These are phyloP conservation scores for Lucifuga dentata DNA, from an alignment of 2,113 vertebrate species.

Conservation along the genomic window DNA sequence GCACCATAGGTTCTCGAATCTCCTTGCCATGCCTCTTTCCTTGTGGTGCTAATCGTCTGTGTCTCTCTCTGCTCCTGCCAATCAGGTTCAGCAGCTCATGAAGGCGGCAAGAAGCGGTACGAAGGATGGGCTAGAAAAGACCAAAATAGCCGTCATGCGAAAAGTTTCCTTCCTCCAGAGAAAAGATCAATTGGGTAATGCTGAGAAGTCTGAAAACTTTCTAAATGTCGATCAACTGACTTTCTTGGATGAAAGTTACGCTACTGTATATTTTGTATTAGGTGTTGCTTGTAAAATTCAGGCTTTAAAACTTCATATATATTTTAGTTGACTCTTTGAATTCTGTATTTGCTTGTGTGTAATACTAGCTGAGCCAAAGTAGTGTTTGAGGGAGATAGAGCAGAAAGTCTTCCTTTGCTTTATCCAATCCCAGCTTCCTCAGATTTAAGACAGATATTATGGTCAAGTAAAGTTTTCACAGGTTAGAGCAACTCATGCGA, in stretches of 20 bases:
- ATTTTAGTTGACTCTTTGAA: conserved; percentile 41
- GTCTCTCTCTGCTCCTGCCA: conserved; percentile 30
- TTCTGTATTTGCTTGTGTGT: conserved; percentile 37
- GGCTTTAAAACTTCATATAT: conserved; percentile 22
- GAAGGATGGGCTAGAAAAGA: conserved; percentile 95
- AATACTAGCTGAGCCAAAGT: conserved; percentile 38
- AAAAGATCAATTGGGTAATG: conserved; percentile 87
- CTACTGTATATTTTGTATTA: conserved; percentile 13
- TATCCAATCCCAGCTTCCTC: conserved; percentile 42
- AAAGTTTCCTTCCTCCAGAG: conserved; percentile 92
- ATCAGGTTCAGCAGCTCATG: conserved; percentile 96
- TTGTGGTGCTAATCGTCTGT: conserved; percentile 39
- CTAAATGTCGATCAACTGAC: conserved; percentile 21
- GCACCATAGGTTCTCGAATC: conserved; percentile 45
- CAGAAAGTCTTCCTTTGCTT: conserved; percentile 43
- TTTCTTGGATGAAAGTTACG: conserved; percentile 14
- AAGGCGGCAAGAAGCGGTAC: conserved; percentile 94
- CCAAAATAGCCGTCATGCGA: conserved; percentile 92
- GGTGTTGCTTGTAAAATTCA: conserved; percentile 24
- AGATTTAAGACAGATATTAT: conserved; percentile 21
- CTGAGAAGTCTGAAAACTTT: conserved; percentile 18
- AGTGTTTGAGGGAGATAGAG: conserved; percentile 38
- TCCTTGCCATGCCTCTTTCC: conserved; percentile 45
- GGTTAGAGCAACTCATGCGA: background rate
- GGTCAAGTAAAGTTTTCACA: conserved; percentile 18